These are phyloP conservation scores for Stenurella melanura DNA, from an alignment of 2,888 invertebrate species.

Conservation along the genomic window DNA sequence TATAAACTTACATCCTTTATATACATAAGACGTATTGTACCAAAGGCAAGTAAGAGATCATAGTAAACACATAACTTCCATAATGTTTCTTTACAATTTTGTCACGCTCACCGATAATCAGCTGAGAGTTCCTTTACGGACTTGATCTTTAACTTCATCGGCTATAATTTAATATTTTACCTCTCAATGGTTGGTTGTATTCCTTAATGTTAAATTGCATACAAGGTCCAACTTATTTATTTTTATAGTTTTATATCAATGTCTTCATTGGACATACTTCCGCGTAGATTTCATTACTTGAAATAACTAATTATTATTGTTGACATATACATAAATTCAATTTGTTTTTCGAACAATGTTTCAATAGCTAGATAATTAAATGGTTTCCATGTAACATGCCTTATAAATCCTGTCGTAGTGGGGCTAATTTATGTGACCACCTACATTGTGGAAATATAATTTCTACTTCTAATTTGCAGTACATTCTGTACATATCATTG, in stretches of 20 bases:
- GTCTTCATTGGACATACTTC: background rate
- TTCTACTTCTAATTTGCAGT: slow-evolving; percentile 22
- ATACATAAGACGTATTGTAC: background rate
- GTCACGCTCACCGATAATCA: slow-evolving; percentile 29
- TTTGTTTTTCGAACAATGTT: background rate
- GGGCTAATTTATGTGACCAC: background rate
- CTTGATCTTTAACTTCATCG: slow-evolving; percentile 21
- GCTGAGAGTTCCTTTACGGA: slow-evolving; percentile 12
- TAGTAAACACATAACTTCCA: slow-evolving; percentile 40
- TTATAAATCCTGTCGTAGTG: background rate
- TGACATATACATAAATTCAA: background rate
- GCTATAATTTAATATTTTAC: background rate
- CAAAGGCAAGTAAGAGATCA: slow-evolving; percentile 27
- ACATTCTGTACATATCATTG: background rate
- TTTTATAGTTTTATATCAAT: background rate
- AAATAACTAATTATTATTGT: background rate
- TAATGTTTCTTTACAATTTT: slow-evolving; percentile 22
- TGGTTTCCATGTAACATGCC: background rate
- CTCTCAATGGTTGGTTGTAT: background rate
- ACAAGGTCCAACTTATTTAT: too few relatives aligned
- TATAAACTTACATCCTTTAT: background rate
- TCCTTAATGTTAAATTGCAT: too few relatives aligned
- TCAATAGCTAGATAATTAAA: background rate
- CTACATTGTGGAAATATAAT: slow-evolving; percentile 19
- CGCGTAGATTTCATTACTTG: background rate